phyloP scores from a whole-genome alignment of 2,797 vertebrate species.

The Tinamus major region DNA sequence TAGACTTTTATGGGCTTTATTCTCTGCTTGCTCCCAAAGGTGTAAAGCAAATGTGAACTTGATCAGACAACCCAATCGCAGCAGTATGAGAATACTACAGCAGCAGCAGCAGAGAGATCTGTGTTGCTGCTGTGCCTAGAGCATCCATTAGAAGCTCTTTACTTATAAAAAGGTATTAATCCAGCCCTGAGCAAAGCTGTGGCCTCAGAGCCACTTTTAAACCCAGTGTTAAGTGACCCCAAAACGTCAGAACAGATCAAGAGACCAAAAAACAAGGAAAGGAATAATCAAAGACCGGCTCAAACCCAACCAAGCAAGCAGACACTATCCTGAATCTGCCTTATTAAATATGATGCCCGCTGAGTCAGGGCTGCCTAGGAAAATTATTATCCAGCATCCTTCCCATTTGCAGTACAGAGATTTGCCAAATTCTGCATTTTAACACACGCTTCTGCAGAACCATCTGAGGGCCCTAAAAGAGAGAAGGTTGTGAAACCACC shows the following conservation, averaged over 20 bases:
- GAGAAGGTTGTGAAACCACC: neutral
- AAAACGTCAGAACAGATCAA: slow-evolving; percentile 57
- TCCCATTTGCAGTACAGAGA: neutral
- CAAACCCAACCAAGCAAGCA: slow-evolving; percentile 23
- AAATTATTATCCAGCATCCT: neutral
- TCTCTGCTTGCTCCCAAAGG: neutral
- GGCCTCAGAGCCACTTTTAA: slow-evolving; percentile 11
- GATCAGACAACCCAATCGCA: neutral
- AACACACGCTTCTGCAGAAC: neutral
- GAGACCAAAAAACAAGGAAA: neutral
- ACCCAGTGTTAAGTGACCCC: neutral
- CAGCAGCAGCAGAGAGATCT: neutral
- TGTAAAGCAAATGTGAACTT: slow-evolving; percentile 23
- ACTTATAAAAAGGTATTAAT: slow-evolving; percentile 30
- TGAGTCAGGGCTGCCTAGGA: neutral
- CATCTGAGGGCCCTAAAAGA: neutral
- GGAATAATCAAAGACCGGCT: slow-evolving; percentile 13
- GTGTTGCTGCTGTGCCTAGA: neutral
- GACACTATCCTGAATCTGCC: neutral
- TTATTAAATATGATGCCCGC: slow-evolving; percentile 1
- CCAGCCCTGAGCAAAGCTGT: neutral
- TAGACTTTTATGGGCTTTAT: neutral
- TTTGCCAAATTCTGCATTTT: neutral
- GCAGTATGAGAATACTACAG: neutral
- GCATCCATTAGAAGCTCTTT: slow-evolving; percentile 5